Evolutionary conservation across 2,888 invertebrate species (phyloP).

Genomic region (Nemotelus pantherinus): DNA sequence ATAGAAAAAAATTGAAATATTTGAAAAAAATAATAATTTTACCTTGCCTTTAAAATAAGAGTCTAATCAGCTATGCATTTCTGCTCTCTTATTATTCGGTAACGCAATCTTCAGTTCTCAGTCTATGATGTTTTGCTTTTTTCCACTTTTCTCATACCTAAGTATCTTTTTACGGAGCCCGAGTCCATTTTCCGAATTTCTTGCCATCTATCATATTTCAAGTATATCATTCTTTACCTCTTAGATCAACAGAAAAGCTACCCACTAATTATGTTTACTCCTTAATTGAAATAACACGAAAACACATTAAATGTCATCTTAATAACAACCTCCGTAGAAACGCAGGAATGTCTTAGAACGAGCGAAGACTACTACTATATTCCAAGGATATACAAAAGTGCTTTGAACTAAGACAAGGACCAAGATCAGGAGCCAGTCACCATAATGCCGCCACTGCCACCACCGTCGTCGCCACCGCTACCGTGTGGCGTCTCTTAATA

Average conservation of each 20-base stretch:
- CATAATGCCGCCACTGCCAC: not conserved
- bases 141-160: too few species aligned
- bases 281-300: constrained; percentile 52
- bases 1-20: too few species aligned
- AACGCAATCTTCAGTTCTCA: too few species aligned
- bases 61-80: too few species aligned
- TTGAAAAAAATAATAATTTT: too few species aligned
- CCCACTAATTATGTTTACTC: constrained; percentile 51
- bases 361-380: not conserved
- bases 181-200: too few species aligned
- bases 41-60: too few species aligned
- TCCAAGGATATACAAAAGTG: not conserved
- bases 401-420: not conserved
- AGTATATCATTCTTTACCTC: not conserved
- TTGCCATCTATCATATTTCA: not conserved
- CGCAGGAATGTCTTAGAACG: not conserved
- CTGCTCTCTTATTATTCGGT: too few species aligned
- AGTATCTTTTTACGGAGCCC: too few species aligned
- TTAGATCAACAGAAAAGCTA: constrained; percentile 5
- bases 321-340: constrained; percentile 48
- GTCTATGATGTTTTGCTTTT: too few species aligned
- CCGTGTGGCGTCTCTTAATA: constrained; percentile 47
- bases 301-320: constrained; percentile 52
- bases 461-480: not conserved
- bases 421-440: constrained; percentile 7